A percentile compares a stretch with the other conserved stretches of the same genome.
Conservation (phyloP, 2,113 vertebrate species). For the Thinocorus orbignyianus region DNA sequence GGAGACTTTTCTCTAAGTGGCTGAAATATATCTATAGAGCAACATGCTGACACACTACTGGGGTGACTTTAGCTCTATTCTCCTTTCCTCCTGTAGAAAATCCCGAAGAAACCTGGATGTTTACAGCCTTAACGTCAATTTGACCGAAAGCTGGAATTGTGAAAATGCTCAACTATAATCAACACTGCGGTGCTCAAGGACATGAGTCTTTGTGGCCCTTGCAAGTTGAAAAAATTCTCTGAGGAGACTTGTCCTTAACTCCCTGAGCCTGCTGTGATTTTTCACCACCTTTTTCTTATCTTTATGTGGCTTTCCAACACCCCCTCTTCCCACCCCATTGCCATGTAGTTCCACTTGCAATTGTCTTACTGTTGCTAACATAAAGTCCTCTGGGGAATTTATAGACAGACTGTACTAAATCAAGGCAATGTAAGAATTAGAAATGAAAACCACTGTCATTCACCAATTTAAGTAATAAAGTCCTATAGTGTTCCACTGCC, state of each 20-base stretch:
- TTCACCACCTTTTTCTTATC: not conserved
- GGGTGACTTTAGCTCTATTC: not conserved
- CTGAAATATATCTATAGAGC: not conserved
- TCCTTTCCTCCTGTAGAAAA: not conserved
- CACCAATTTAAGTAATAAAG: not conserved
- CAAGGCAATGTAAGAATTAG: not conserved
- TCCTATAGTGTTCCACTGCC: not conserved
- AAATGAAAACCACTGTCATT: not conserved
- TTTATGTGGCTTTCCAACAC: not conserved
- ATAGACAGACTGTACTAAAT: not conserved
- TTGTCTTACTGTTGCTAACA: not conserved
- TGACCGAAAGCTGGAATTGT: not conserved
- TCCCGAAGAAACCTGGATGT: not conserved
- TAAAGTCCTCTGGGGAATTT: not conserved
- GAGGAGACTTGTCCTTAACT: not conserved
- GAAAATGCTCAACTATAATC: not conserved
- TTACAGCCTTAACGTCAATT: not conserved
- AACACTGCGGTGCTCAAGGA: not conserved
- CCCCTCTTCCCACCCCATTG: rapidly evolving
- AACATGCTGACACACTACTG: not conserved
- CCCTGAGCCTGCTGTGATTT: not conserved
- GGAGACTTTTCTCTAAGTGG: not conserved
- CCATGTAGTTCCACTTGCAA: not conserved
- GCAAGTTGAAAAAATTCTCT: not conserved
- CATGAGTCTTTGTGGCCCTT: not conserved